Percentiles rank a stretch among this genome's conserved stretches.
Evolutionary conservation across 2,797 vertebrate species (phyloP).

Genomic region (Crenichthys baileyi): DNA sequence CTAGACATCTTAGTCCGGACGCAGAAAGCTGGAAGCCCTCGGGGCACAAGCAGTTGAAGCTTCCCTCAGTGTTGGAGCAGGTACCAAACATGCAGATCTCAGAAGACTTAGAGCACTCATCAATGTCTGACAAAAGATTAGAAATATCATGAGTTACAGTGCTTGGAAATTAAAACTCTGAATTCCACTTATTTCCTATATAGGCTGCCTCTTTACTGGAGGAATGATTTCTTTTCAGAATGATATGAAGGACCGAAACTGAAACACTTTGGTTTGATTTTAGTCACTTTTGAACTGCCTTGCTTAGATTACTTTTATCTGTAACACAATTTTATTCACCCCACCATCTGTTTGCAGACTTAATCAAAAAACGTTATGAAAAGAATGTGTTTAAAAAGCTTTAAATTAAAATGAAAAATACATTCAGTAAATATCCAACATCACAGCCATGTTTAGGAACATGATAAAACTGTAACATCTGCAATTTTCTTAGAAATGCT

Average conservation of each 20-base stretch:
- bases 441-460: neutral
- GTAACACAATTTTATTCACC: neutral
- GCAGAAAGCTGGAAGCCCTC: conserved; percentile 92
- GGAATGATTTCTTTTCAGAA: conserved; percentile 14
- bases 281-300: neutral
- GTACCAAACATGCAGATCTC: conserved; percentile 91
- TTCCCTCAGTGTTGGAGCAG: conserved; percentile 93
- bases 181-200: conserved; percentile 3
- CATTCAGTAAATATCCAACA: neutral
- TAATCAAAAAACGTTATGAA: neutral
- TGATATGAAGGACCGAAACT: neutral
- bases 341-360: neutral
- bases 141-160: conserved; percentile 1
- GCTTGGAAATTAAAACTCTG: neutral
- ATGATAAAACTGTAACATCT: too few species aligned
- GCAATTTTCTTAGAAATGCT: neutral
- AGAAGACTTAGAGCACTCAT: conserved; percentile 91
- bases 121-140: conserved; percentile 86
- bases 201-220: conserved; percentile 14
- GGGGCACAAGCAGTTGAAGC: conserved; percentile 92
- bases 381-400: neutral
- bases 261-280: neutral
- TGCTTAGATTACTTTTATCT: neutral
- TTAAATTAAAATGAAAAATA: neutral
- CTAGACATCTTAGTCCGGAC: conserved; percentile 91